Base-by-base conservation (phyloP, 2,113 vertebrate species). In the Sinocyclocheilus anophthalmus region DNA sequence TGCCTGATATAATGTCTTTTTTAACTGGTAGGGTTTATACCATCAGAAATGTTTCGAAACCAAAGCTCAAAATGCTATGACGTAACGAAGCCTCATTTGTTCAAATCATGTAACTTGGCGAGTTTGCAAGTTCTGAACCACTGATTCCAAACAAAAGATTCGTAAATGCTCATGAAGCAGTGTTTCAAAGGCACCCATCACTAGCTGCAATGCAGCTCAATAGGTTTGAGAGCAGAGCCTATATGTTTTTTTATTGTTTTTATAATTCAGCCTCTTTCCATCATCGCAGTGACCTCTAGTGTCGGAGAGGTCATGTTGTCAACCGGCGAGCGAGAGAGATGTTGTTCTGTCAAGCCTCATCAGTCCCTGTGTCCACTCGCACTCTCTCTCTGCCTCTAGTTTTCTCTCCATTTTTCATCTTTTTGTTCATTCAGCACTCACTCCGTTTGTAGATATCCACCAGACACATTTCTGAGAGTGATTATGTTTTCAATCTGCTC, bases 331-430 rank as follows among this genome's bases (percentile, higher is more conserved):
- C 18, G 89, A 90, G 88, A 87, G 86, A 57, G 87, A 85, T 87
- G 86, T 57, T 89, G 82, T 89, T 88, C 88, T 92, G 92, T 89
- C 93, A 93, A 85, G 85, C 87, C 83, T 90, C 91, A 93, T 94
- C 91, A 93, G 53, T 82, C 77, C 24, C 24, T 11, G 24, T 55
- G n/a, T 37, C 85, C 88, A 88, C 73, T 82, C 89, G 53, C 83
- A 5, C 37, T 81, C 73, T 55, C 76, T 77, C 50, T 45, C n/a
- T 39, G 42, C 12, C 50, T 42, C 89, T 83, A 72, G 33, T 39
- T 89, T n/a, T 50, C 24, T 75, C 24, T 22, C 9, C 45, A 88
- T 91, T 88, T 91, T 90, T 26, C 37, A 13, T 30, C 8, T 12
- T 59, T 76, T 42, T 59, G 33, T 73, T 61, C 26, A n/a, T 42